Percentiles rank a stretch among this genome's conserved stretches.
phyloP scores from a whole-genome alignment of 2,888 invertebrate genomes.

The Idaea biselata region DNA sequence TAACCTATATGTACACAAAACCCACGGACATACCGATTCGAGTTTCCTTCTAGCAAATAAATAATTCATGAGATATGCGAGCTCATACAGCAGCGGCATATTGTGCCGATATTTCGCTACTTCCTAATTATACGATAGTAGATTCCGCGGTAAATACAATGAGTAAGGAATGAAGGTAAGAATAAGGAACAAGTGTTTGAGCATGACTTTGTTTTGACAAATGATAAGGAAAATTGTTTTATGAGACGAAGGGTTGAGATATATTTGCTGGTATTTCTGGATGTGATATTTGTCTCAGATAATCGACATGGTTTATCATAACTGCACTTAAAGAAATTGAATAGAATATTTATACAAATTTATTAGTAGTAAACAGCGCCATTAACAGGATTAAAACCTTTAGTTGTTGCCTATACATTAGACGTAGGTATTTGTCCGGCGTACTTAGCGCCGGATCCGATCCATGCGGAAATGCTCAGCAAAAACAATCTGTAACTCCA shows the following conservation, averaged over 20 bases:
- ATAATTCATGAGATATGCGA: conserved; percentile 3
- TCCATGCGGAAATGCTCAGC: too few relatives aligned
- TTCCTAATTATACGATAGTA: neutral
- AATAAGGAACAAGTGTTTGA: conserved; percentile 1
- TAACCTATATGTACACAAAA: neutral
- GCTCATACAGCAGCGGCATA: conserved; percentile 1
- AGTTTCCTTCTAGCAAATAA: conserved; percentile 4
- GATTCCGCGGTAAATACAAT: neutral
- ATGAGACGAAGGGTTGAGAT: neutral
- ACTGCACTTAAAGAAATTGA: too few relatives aligned
- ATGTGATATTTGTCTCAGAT: neutral
- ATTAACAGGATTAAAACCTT: too few relatives aligned
- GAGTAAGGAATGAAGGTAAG: conserved; percentile 4
- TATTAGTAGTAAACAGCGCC: too few relatives aligned
- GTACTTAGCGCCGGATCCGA: too few relatives aligned
- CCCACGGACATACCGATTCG: conserved; percentile 1
- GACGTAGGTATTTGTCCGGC: too few relatives aligned
- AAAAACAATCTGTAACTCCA: too few relatives aligned
- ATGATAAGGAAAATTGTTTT: neutral
- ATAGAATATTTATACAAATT: too few relatives aligned
- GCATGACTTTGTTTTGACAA: neutral
- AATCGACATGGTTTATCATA: neutral
- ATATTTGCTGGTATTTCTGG: neutral
- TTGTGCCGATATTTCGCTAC: conserved; percentile 2
- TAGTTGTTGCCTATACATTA: too few relatives aligned